Evolutionary conservation across 2,888 invertebrate species (phyloP), one percentile per base, ranked within the genome.

Genomic region (Scaptomyza reducta): DNA sequence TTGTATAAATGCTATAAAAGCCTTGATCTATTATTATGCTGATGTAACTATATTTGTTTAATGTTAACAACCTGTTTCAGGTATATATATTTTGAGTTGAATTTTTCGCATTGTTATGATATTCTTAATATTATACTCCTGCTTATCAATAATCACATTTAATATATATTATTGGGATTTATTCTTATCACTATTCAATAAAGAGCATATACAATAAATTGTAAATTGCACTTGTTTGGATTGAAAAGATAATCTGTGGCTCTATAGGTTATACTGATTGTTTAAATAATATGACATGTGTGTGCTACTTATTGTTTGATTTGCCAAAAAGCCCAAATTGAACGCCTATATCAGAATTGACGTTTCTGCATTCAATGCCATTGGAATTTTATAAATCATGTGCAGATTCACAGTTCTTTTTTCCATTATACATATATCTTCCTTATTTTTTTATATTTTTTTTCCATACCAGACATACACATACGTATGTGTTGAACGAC

Each of bases 341-440:
- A 70, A 61, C 53, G 65, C 69, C 80, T 62, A 72, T 51, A 65
- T 83, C 70, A 68, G 53, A 47, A 69, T 47, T 70, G 80, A 83
- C 84, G 60, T 67, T 74, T 88, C 70, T 83, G 88, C 76, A 69
- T 69, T 66, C 60, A 69, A 74, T 68, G 80, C 68, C 64, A 73
- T 73, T 84, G 86, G 78, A 83, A 85, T 89, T 89, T 87, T 89
- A 85, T 88, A 89, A 85, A 85, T 89, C 89, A 89, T 88, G 83
- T 82, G 80, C 77, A 83, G 87, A 74, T 88, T 74, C 62, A 44
- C 74, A 49, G 31, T 31, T 18, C 13, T 66, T 49, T 55, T 25
- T 56, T 42, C 38, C 42, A 35, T 16, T 56, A 29, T 57, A 41
- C 18, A 41, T 56, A 38, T 53, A 53, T 49, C 16, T 41, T 46